Percentiles rank a stretch among this genome's conserved stretches.
Evolutionary conservation across 2,797 vertebrate species (phyloP).

Genomic region (Fratercula arctica): DNA sequence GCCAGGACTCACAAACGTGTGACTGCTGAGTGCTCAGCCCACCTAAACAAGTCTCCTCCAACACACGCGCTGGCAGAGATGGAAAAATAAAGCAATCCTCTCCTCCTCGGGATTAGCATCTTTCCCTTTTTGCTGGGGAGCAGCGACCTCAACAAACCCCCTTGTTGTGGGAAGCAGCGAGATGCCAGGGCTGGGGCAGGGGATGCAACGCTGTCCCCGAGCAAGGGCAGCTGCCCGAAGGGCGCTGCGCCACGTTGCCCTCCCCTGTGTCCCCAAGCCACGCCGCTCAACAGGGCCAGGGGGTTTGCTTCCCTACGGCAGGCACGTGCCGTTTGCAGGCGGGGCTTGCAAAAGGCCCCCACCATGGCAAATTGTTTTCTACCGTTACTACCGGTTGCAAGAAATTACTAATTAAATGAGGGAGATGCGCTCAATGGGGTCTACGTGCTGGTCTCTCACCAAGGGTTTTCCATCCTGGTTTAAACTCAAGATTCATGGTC

Average conservation of each 20-base stretch:
- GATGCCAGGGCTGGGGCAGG: neutral
- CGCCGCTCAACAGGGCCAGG: neutral
- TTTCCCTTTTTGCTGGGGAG: neutral
- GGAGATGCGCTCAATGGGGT: neutral
- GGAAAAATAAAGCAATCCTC: neutral
- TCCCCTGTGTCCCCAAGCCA: neutral
- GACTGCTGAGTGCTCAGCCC: neutral
- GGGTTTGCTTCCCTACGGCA: neutral
- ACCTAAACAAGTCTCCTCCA: neutral
- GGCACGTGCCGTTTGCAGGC: accelerated
- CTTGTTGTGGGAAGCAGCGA: neutral
- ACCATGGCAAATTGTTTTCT: neutral
- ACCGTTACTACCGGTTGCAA: neutral
- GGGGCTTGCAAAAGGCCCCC: neutral
- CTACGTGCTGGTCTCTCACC: neutral
- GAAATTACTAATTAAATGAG: neutral
- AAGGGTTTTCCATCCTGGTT: neutral
- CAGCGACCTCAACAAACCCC: neutral
- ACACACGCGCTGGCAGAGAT: accelerated
- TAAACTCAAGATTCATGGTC: neutral
- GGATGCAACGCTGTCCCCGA: neutral
- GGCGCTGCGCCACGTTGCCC: neutral
- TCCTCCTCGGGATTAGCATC: neutral
- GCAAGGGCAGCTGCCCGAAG: neutral
- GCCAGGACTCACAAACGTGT: neutral